phyloP scores from a whole-genome alignment of 2,797 vertebrate genomes.

The Menidia menidia region DNA sequence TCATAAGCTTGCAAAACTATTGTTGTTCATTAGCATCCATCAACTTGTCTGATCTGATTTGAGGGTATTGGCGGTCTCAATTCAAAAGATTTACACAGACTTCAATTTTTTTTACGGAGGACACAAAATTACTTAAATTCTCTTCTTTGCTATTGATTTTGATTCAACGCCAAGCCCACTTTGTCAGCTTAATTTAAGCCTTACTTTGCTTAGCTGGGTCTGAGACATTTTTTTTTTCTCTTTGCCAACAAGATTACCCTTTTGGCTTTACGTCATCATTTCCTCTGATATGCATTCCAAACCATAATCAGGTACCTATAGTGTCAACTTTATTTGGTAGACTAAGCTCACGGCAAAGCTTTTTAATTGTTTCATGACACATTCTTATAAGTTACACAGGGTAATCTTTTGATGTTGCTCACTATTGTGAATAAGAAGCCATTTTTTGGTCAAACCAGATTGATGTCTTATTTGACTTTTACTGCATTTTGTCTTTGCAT shows the following conservation, averaged over 20 bases:
- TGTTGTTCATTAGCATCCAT: slow-evolving; percentile 19
- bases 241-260: slow-evolving; percentile 27
- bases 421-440: too few species aligned
- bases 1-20: slow-evolving; percentile 4
- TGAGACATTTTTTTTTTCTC: slow-evolving; percentile 20
- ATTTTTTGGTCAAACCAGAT: too few species aligned
- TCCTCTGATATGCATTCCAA: slow-evolving; percentile 47
- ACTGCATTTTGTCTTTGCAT: too few species aligned
- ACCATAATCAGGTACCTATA: slow-evolving; percentile 27
- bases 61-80: not conserved
- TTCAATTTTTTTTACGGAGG: not conserved
- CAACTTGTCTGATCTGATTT: slow-evolving; percentile 10
- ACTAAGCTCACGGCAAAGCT: not conserved
- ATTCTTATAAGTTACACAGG: not conserved
- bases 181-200: slow-evolving; percentile 1
- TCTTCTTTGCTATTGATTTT: slow-evolving; percentile 26
- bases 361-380: not conserved
- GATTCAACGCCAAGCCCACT: slow-evolving; percentile 4
- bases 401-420: too few species aligned
- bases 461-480: not conserved
- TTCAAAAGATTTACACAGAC: not conserved
- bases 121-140: slow-evolving; percentile 26
- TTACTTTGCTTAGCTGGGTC: slow-evolving; percentile 19
- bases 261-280: slow-evolving; percentile 20
- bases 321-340: not conserved